phyloP scores from a whole-genome alignment of 2,888 invertebrate genomes.

The Operophtera brumata region DNA sequence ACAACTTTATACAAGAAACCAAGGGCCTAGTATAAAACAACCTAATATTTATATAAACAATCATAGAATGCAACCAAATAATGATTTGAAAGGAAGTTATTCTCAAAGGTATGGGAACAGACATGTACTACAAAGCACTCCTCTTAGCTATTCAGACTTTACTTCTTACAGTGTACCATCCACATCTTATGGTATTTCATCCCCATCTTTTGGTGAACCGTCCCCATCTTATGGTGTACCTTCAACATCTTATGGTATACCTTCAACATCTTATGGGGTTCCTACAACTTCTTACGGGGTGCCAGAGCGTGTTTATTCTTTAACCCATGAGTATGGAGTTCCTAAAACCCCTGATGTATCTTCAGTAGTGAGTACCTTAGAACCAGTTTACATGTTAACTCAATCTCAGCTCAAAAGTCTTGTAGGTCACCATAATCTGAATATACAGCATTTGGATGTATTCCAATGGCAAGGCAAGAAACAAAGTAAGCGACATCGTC shows the following conservation, averaged over 20 bases:
- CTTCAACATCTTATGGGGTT: constrained; percentile 41
- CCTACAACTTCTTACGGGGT: constrained; percentile 41
- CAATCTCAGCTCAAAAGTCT: constrained; percentile 62
- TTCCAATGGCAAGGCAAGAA: constrained; percentile 43
- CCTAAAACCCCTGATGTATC: constrained; percentile 25
- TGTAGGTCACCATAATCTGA: constrained; percentile 61
- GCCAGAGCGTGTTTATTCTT: constrained; percentile 27
- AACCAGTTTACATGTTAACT: constrained; percentile 69
- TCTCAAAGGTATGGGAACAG: constrained; percentile 26
- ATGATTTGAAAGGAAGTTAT: constrained; percentile 27
- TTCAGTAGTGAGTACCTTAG: constrained; percentile 39
- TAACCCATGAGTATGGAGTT: constrained; percentile 28
- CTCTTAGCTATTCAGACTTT: constrained; percentile 20
- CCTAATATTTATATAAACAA: constrained; percentile 13
- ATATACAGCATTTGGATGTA: constrained; percentile 66
- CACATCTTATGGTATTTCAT: constrained; percentile 16
- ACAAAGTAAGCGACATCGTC: constrained; percentile 32
- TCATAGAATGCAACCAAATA: constrained; percentile 17
- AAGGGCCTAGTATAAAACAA: constrained; percentile 23
- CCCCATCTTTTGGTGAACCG: not conserved
- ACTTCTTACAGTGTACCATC: constrained; percentile 11
- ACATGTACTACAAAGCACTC: constrained; percentile 8
- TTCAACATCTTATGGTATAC: constrained; percentile 2
- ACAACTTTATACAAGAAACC: not conserved
- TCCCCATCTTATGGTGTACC: constrained; percentile 2